Base-by-base conservation (phyloP, 2,113 vertebrate species). In the Castor canadensis region DNA sequence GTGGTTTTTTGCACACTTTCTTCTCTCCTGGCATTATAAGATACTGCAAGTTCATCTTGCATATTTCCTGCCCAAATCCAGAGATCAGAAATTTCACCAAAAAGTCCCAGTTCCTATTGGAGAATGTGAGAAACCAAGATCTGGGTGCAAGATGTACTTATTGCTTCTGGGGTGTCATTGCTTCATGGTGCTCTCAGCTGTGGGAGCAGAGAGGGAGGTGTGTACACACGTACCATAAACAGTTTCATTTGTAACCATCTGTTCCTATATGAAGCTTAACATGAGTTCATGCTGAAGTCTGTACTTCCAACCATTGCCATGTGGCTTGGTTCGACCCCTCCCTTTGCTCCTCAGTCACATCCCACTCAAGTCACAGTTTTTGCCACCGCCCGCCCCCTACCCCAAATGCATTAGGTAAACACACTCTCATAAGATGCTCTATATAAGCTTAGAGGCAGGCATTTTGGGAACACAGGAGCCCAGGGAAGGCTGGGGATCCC, bases 301-400 rank as follows among this genome's bases (percentile, higher is more conserved):
- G 13, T 2, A 8, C 12, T 52, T 17, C 75, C 26, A 9, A 5
- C 43, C 6, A 0, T 15, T 3, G 15, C 32, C 15, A 22, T 3
- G 3, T 8, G 58, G 47, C 30, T 66, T n/a, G 11, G 45, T 22
- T 69, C 17, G 19, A 47, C 17, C 12, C 17, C n/a, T 24, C n/a
- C 12, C 79, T 22, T 11, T 1, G 16, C 11, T 20, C 84, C 26
- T 71, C 66, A 13, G 58, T 40, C 38, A 40, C 26, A 16, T 6
- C 6, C 35, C 49, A 32, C 19, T 16, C 24, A 12, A 28, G 66
- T 45, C 28, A 38, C 45, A 67, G 43, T 28, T 40, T 5, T 30
- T 49, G 38, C 28, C 30, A 9, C 64, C 11, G 6, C 73, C 64
- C 16, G 26, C 24, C 26, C 9, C 45, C 26, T 6, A 2, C 9